phyloP scores from a whole-genome alignment of 2,797 vertebrate species.

The Bradypodion pumilum region DNA sequence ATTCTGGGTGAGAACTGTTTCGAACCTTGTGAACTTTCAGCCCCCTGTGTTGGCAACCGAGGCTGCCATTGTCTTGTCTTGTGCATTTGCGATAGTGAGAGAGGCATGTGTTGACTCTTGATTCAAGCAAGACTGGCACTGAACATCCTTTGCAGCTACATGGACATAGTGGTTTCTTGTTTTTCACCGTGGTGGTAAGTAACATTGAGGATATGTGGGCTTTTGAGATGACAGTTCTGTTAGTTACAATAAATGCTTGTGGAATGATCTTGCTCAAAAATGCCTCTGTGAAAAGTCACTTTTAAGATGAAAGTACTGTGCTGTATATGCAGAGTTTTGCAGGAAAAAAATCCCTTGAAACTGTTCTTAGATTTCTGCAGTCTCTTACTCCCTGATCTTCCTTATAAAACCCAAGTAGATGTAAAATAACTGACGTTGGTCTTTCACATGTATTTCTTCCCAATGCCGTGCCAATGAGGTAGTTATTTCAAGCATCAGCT shows the following conservation, averaged over 20 bases:
- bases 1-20: conserved; percentile 61
- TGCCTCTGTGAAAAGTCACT: neutral
- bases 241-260: neutral
- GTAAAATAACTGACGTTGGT: neutral
- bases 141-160: neutral
- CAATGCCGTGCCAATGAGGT: too few species aligned
- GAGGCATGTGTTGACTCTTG: neutral
- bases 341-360: neutral
- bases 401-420: neutral
- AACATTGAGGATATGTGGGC: neutral
- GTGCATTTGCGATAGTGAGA: neutral
- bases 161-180: neutral
- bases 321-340: neutral
- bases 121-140: neutral
- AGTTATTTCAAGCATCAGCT: neutral
- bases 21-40: conserved; percentile 66
- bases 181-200: neutral
- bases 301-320: too few species aligned
- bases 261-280: neutral
- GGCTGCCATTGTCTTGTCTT: conserved; percentile 40
- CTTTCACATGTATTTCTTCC: neutral
- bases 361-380: neutral
- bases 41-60: conserved; percentile 38
- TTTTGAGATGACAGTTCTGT: neutral
- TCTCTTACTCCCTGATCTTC: neutral